Evolutionary conservation across 2,113 vertebrate species (phyloP).

Genomic region (Corythornis cristatus): DNA sequence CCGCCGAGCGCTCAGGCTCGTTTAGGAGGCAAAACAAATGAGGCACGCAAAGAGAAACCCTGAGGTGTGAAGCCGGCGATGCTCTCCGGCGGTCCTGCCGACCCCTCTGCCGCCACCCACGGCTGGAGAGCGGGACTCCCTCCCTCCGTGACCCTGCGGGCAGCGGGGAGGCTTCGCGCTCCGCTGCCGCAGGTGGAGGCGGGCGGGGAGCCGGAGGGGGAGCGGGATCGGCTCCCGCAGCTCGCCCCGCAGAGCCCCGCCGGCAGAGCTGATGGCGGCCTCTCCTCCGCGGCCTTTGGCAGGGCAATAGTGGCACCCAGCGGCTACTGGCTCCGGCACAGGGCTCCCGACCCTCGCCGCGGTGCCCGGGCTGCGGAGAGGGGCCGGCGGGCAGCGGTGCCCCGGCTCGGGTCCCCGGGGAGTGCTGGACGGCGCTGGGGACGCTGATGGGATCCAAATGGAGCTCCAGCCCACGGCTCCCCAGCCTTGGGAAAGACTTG

Average conservation of each 20-base stretch:
- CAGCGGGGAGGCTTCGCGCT: no score
- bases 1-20: rapidly evolving
- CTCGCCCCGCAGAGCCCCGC: neutral
- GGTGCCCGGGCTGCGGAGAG: neutral
- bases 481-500: neutral
- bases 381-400: neutral
- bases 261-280: neutral
- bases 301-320: constrained; percentile 56
- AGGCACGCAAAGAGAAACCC: rapidly evolving
- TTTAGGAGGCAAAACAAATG: rapidly evolving
- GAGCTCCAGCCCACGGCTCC: no score
- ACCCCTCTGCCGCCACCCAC: no score
- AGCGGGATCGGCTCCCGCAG: neutral
- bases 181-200: neutral
- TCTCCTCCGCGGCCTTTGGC: neutral
- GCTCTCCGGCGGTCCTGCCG: neutral
- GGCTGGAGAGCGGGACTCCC: neutral
- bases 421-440: neutral
- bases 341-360: neutral
- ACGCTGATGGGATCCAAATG: neutral
- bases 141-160: rapidly evolving
- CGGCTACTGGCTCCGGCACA: neutral
- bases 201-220: neutral
- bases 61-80: rapidly evolving
- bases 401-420: neutral